Conservation (phyloP, 2,888 invertebrate species). For the Archaeoteleia sp. region DNA sequence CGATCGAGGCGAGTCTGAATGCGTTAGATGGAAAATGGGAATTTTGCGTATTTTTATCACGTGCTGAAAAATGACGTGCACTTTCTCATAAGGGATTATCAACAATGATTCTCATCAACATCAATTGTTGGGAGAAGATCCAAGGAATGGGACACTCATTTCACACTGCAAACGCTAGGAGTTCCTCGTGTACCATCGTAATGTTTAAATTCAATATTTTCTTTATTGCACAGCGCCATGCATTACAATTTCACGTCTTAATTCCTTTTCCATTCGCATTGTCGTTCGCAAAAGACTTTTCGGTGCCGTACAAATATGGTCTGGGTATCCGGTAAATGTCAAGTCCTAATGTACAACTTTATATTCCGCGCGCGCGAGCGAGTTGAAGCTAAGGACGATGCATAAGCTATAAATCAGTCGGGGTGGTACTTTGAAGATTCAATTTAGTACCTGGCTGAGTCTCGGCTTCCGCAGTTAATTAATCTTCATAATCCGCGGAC, state of each 20-base stretch:
- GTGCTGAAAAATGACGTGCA: conserved; percentile 9
- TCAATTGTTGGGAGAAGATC: too few relatives aligned
- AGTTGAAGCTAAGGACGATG: conserved; percentile 49
- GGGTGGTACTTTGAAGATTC: conserved; percentile 63
- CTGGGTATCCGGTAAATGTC: conserved; percentile 37
- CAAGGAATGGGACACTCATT: conserved; percentile 15
- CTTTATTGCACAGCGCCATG: not conserved
- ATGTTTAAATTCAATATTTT: conserved; percentile 30
- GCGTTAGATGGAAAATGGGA: conserved; percentile 22
- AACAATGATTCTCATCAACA: too few relatives aligned
- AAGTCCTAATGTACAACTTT: conserved; percentile 50
- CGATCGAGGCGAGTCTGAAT: conserved; percentile 34
- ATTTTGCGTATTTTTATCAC: conserved; percentile 24
- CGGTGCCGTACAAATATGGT: conserved; percentile 22
- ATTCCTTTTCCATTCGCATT: conserved; percentile 37
- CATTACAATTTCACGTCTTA: conserved; percentile 31
- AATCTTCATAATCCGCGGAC: conserved; percentile 68
- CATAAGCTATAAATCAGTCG: conserved; percentile 64
- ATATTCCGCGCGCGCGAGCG: conserved; percentile 44
- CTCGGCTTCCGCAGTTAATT: conserved; percentile 66
- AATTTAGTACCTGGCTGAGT: conserved; percentile 65
- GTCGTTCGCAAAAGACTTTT: conserved; percentile 33
- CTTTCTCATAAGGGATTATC: not conserved
- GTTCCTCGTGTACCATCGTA: conserved; percentile 21
- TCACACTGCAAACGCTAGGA: conserved; percentile 21